Evolutionary conservation across 2,113 vertebrate genomes (phyloP).

Genomic region (Bambusicola thoracicus): DNA sequence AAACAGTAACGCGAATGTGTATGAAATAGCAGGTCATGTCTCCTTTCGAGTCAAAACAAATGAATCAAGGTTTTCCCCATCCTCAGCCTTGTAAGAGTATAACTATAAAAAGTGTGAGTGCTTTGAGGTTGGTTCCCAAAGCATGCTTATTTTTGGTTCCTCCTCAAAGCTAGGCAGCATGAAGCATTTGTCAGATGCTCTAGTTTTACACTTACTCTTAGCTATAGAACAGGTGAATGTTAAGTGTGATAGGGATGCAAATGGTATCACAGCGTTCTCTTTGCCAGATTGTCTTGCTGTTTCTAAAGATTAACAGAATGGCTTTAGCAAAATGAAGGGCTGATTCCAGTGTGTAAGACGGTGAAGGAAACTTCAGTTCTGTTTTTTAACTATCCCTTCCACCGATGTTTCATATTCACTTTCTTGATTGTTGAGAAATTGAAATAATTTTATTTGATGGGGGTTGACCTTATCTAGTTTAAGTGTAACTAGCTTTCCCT

Average conservation of each 20-base stretch:
- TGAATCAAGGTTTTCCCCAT: not conserved
- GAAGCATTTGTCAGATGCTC: not conserved
- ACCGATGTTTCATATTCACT: too few relatives aligned
- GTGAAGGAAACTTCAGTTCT: not conserved
- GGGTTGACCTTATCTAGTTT: not conserved
- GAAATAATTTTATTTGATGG: not conserved
- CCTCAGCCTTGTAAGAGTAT: not conserved
- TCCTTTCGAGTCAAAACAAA: not conserved
- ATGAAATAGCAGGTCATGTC: not conserved
- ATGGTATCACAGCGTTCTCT: not conserved
- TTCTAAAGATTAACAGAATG: not conserved
- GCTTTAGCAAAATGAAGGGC: not conserved
- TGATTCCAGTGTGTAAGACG: not conserved
- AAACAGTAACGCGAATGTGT: not conserved
- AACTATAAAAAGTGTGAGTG: not conserved
- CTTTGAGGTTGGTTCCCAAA: not conserved
- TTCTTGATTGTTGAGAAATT: not conserved
- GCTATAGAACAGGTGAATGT: not conserved
- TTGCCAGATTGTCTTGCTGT: not conserved
- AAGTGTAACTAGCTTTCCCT: not conserved
- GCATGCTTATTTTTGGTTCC: not conserved
- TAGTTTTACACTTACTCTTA: not conserved
- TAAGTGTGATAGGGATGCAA: not conserved
- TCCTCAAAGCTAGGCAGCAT: not conserved
- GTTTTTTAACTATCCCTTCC: not conserved